A percentile compares a stretch with the other conserved stretches of the same genome.
These are phyloP conservation scores for Platerodrilus igneus DNA, from an alignment of 2,888 invertebrate species.

Conservation along the genomic window DNA sequence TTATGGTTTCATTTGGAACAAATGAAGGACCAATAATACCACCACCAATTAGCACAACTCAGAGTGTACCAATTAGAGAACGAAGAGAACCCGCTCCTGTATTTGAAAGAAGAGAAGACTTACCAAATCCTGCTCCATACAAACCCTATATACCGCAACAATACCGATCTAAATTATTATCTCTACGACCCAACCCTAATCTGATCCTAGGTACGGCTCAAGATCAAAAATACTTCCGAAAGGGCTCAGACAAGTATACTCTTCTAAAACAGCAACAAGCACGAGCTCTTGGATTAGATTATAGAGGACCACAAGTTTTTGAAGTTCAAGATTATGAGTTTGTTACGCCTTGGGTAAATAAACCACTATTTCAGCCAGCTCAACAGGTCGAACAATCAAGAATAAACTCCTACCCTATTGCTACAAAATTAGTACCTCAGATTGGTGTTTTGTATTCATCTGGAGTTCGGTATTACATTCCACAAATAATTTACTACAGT, in stretches of 20 bases:
- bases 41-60: constrained; percentile 28
- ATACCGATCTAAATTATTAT: constrained; percentile 38
- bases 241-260: constrained; percentile 35
- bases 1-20: constrained; percentile 47
- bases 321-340: constrained; percentile 43
- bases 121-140: constrained; percentile 43
- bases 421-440: constrained; percentile 44
- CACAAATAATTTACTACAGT: constrained; percentile 39
- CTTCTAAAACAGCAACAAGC: constrained; percentile 36
- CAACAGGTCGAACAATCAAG: too few species aligned
- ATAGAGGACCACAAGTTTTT: constrained; percentile 45
- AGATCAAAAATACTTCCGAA: constrained; percentile 41
- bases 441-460: constrained; percentile 46
- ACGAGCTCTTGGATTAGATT: constrained; percentile 37
- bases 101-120: constrained; percentile 39
- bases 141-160: constrained; percentile 40
- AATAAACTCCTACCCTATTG: too few species aligned
- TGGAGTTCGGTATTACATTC: constrained; percentile 46
- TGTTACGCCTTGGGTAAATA: constrained; percentile 27
- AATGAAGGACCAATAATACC: constrained; percentile 45
- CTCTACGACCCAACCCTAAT: constrained; percentile 37
- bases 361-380: constrained; percentile 23
- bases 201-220: constrained; percentile 43
- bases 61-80: constrained; percentile 21
- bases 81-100: constrained; percentile 42